Base-by-base conservation (phyloP, 1,140 invertebrate species). In the Drosophila elegans region DNA sequence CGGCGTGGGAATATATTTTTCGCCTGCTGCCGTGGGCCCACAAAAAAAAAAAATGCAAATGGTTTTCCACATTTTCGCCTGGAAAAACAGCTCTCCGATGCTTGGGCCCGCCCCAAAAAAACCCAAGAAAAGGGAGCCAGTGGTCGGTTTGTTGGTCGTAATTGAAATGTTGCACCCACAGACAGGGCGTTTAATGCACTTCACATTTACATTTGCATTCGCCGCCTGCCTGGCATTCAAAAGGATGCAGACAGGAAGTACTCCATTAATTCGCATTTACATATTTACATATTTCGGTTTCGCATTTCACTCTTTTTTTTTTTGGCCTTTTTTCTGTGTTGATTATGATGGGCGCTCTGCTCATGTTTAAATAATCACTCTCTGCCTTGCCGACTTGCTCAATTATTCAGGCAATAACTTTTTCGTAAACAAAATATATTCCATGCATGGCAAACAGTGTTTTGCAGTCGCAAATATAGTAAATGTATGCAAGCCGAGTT, bases 1-100 rank as follows among this genome's bases (percentile, higher is more conserved):
- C 64, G 74, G 83, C 84, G 83, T 86, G 83, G 79, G 83, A 86
- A 88, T 49, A 62, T 86, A 88, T 49, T 59, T 86, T 46, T 71
- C 39, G 16, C 51, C 63, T 38, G 42, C 60, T 53, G 60, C 68
- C 34, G 53, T 54, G 32, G 46, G 41, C 57, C 54, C 29, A 55
- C 44, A 0, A 21, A 21, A 21, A 21, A 41, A 66, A 54, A 46
- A 44, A 36, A 66, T 32, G 55, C 59, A 62, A 72, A 81, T 79
- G 56, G 36, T 44, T 21, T 21, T 21, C 1, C 16, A 46, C 55
- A 41, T 54, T 67, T 80, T 62, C 53, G 63, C 36, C 66, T 39
- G 64, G 64, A 74, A 54, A 74, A 53, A 13, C 38, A 56, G 13
- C 52, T 67, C 32, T 25, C 16, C 16, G 27, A 55, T 39, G 29